These are phyloP conservation scores for Cheilosia variabilis DNA, from an alignment of 2,888 invertebrate genomes.

Conservation along the genomic window DNA sequence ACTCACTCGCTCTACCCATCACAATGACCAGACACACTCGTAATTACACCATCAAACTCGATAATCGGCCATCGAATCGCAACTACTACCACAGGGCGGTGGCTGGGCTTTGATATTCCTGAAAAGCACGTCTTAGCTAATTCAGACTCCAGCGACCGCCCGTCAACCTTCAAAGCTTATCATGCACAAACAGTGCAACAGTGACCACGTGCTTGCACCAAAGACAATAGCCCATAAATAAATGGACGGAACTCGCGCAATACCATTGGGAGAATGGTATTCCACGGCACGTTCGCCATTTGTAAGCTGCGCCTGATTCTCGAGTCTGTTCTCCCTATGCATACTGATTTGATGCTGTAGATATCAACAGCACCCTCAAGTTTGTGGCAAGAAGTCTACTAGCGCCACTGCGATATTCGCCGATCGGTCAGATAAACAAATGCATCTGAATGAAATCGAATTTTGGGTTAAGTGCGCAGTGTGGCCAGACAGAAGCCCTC, in stretches of 20 bases:
- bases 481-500: constrained; percentile 70
- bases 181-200: not conserved
- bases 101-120: constrained; percentile 46
- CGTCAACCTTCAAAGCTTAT: constrained; percentile 64
- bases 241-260: constrained; percentile 51
- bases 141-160: constrained; percentile 41
- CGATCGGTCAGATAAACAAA: constrained; percentile 58
- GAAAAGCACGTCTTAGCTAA: constrained; percentile 31
- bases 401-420: constrained; percentile 58
- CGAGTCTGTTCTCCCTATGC: constrained; percentile 37
- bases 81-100: constrained; percentile 50
- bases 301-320: constrained; percentile 58
- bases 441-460: constrained; percentile 72
- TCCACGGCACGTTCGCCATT: constrained; percentile 3
- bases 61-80: constrained; percentile 58
- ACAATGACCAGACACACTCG: constrained; percentile 14
- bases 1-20: constrained; percentile 1
- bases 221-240: constrained; percentile 67
- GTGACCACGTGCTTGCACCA: constrained; percentile 64
- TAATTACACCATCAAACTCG: constrained; percentile 72
- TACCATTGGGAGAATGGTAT: constrained; percentile 26
- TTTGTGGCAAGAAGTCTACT: constrained; percentile 44
- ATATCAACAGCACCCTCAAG: constrained; percentile 63
- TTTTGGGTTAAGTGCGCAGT: constrained; percentile 72
- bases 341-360: constrained; percentile 65